These are phyloP conservation scores for Eueides isabella DNA, from an alignment of 1,140 invertebrate species.

Conservation along the genomic window DNA sequence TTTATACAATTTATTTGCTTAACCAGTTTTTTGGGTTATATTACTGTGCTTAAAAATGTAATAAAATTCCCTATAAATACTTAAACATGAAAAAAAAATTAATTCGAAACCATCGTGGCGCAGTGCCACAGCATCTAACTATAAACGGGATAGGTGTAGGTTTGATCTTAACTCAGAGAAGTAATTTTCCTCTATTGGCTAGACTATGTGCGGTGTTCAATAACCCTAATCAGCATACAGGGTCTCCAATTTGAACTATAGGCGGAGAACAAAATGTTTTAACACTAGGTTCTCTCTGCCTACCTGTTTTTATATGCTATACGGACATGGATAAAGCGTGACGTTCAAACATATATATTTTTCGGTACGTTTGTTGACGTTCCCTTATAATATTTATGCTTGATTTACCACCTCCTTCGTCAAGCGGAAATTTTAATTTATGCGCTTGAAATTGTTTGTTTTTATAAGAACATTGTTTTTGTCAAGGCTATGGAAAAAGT, in stretches of 20 bases:
- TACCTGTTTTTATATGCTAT: neutral
- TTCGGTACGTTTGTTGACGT: constrained; percentile 21
- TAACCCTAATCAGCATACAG: too few species aligned
- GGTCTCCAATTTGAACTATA: too few species aligned
- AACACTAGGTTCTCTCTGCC: neutral
- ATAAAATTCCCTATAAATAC: neutral
- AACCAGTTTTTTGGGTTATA: neutral
- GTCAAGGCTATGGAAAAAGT: constrained; percentile 53
- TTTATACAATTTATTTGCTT: neutral
- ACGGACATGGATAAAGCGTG: neutral
- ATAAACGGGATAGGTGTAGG: neutral
- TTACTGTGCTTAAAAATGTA: neutral
- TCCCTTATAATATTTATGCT: constrained; percentile 72
- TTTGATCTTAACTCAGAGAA: neutral
- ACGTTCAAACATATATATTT: neutral
- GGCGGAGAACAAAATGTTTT: neutral
- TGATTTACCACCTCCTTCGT: constrained; percentile 69
- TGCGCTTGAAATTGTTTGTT: constrained; percentile 77
- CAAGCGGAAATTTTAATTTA: constrained; percentile 81
- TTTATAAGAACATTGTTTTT: constrained; percentile 71
- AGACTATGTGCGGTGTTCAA: too few species aligned
- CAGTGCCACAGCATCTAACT: neutral
- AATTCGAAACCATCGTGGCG: neutral
- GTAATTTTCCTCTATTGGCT: too few species aligned
- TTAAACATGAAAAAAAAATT: too few species aligned